phyloP scores from a whole-genome alignment of 2,113 vertebrate genomes.

The Hipposideros armiger region DNA sequence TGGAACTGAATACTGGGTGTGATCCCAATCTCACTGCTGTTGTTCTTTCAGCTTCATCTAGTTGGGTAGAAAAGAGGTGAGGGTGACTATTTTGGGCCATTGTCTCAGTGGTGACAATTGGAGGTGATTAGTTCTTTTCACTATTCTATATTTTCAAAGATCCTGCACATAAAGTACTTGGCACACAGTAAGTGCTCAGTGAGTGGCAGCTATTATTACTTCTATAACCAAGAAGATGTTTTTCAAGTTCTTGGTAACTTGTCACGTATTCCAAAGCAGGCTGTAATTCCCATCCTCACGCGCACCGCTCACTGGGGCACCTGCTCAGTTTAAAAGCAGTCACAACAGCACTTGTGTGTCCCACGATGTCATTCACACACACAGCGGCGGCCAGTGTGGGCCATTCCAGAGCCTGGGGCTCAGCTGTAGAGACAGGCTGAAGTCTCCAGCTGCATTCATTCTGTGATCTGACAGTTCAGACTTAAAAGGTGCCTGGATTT shows the following conservation, averaged over 20 bases:
- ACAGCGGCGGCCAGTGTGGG: background rate
- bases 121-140: background rate
- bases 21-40: background rate
- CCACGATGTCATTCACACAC: background rate
- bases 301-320: too few species aligned
- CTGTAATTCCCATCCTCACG: background rate
- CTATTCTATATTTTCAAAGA: background rate
- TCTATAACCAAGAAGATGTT: background rate
- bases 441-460: background rate
- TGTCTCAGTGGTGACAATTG: background rate
- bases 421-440: background rate
- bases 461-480: background rate
- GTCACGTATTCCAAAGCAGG: background rate
- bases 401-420: background rate
- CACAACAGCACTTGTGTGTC: background rate
- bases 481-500: background rate
- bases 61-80: background rate
- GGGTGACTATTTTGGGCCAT: background rate
- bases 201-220: background rate
- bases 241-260: background rate
- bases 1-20: background rate
- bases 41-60: background rate
- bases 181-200: background rate
- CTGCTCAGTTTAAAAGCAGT: background rate
- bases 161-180: too few species aligned